Conservation (phyloP, 1,140 invertebrate species). For the Trichonephila clavata region DNA sequence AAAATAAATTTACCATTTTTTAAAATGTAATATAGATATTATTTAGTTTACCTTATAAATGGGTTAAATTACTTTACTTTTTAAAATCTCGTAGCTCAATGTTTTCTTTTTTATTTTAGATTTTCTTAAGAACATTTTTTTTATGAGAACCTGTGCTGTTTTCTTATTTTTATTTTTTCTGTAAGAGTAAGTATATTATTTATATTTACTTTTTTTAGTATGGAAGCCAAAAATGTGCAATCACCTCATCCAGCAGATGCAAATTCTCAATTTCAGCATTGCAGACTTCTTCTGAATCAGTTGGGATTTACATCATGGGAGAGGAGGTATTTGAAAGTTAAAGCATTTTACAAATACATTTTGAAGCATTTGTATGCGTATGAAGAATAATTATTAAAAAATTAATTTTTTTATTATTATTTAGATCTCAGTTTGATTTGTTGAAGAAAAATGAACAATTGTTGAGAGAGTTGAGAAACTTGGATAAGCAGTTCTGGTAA, state of each 20-base stretch:
- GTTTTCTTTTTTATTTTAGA: too few species aligned
- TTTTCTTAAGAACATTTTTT: too few species aligned
- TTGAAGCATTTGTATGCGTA: not conserved
- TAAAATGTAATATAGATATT: too few species aligned
- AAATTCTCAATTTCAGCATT: constrained; percentile 89
- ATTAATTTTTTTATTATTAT: constrained; percentile 1
- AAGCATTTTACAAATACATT: not conserved
- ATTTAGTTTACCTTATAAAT: too few species aligned
- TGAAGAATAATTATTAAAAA: not conserved
- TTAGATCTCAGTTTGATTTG: constrained; percentile 88
- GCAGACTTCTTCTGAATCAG: constrained; percentile 93
- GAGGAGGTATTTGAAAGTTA: constrained; percentile 83
- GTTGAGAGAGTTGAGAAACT: constrained; percentile 93
- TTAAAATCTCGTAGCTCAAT: too few species aligned
- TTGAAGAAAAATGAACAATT: constrained; percentile 94
- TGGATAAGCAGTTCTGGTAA: constrained; percentile 90
- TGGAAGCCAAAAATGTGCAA: constrained; percentile 81
- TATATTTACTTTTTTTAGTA: constrained; percentile 79
- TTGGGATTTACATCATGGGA: constrained; percentile 95
- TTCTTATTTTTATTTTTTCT: not conserved
- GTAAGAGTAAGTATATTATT: not conserved
- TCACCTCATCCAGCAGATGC: constrained; percentile 81
- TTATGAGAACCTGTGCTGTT: too few species aligned
- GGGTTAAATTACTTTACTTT: too few species aligned
- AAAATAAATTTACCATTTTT: too few species aligned